Evolutionary conservation across 1,140 invertebrate genomes (phyloP), one percentile per base, ranked within the genome.

Genomic region (Lutraria rhynchaena): DNA sequence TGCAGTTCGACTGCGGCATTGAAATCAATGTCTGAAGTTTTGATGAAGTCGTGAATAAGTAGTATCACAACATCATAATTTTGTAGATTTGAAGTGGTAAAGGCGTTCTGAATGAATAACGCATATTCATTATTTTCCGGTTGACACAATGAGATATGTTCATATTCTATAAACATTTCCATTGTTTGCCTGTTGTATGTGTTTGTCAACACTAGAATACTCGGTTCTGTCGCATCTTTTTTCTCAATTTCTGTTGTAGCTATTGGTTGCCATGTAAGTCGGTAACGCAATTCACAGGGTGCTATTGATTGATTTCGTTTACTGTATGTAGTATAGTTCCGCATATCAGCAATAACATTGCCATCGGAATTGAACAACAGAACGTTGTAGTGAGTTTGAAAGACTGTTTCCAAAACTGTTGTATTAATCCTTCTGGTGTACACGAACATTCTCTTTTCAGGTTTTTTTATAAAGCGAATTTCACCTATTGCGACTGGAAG

Each of bases 401-500:
- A 17, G n/a, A 78, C 63, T 9, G 33, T 69, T 17, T 78, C 75
- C 17, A 69, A n/a, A 0, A 67, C 17, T 5, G 51, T 57, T 19
- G 33, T 57, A 46, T 78, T 69, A 9, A 60, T 58, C 44, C 46
- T n/a, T 41, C 17, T 41, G 44, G 55, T 57, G 27, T 27, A 69
- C 31, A 55, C n/a, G 19, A 41, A 57, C 63, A 78, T 78, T 24
- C 44, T 22, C 15, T 29, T 57, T 22, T 33, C 24, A 33, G 53
- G 33, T 33, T 67, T 69, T 29, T 33, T 24, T 33, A 55, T 24
- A 3, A 78, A 29, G 19, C 53, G 31, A 9, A 78, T 3, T 7
- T 55, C 35, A 29, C 57, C 63, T 13, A 78, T 15, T 19, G n/a
- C 49, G 7, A 78, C 61, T 19, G 75, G 75, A 1, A 69, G 17